A percentile compares a stretch with the other conserved stretches of the same genome.
Evolutionary conservation across 2,888 invertebrate species (phyloP).

Genomic region (Xylocampa areola): DNA sequence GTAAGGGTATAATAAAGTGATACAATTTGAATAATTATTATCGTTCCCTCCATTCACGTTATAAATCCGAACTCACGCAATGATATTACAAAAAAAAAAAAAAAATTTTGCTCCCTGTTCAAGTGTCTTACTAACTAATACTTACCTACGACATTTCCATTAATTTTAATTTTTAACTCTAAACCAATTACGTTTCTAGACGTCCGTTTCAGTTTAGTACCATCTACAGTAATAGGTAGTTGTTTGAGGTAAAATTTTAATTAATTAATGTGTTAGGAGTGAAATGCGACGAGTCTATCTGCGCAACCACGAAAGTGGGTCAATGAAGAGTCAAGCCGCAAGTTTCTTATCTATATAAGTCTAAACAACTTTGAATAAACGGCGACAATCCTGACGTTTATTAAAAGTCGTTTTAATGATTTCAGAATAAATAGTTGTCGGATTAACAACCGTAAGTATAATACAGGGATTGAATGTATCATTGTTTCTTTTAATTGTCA

Average conservation of each 20-base stretch:
- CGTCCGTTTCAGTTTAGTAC: not conserved
- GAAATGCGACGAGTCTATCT: slow-evolving; percentile 53
- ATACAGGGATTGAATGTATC: no score
- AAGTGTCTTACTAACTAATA: no score
- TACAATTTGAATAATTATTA: slow-evolving; percentile 34
- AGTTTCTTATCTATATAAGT: slow-evolving; percentile 70
- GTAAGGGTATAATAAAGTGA: slow-evolving; percentile 14
- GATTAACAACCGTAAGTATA: no score
- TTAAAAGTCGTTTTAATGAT: slow-evolving; percentile 19
- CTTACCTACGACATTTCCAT: no score
- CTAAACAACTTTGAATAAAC: slow-evolving; percentile 62
- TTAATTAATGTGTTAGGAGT: slow-evolving; percentile 30
- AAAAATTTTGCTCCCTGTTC: no score
- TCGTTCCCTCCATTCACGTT: slow-evolving; percentile 11
- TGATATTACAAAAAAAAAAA: slow-evolving; percentile 12
- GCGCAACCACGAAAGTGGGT: slow-evolving; percentile 66
- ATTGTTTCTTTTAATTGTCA: no score
- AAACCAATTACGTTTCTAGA: not conserved
- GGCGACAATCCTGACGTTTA: slow-evolving; percentile 31
- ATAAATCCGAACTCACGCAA: slow-evolving; percentile 44
- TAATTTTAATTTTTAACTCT: no score
- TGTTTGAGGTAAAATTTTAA: slow-evolving; percentile 10
- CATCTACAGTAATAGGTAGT: not conserved
- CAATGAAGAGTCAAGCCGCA: slow-evolving; percentile 63
- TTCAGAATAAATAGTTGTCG: slow-evolving; percentile 10